phyloP scores from a whole-genome alignment of 2,888 invertebrate genomes.

The Carabus problematicus region DNA sequence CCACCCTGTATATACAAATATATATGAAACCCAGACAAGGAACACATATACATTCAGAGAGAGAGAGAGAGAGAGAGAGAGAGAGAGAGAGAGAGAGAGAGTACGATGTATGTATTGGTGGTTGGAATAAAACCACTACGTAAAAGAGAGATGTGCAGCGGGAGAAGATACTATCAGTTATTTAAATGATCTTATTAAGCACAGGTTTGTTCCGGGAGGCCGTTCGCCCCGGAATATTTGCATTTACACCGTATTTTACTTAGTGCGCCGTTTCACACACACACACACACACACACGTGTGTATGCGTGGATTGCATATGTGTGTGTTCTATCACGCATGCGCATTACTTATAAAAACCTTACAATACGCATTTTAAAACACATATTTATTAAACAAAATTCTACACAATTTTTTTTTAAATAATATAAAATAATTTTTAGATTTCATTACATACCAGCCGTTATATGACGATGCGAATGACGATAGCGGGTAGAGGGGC shows the following conservation, averaged over 20 bases:
- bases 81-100: no score
- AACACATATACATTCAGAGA: no score
- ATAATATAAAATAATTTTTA: not conserved
- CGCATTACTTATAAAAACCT: no score
- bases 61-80: no score
- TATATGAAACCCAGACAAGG: no score
- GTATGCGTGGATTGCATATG: not conserved
- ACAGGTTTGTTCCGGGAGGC: conserved; percentile 24
- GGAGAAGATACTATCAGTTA: conserved; percentile 11
- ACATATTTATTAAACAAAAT: no score
- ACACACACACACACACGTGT: conserved; percentile 8
- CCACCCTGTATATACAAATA: no score
- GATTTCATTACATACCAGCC: not conserved
- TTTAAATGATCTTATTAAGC: conserved; percentile 39
- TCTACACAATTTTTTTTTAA: not conserved
- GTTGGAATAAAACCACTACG: not conserved
- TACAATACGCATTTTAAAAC: no score
- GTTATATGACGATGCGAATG: not conserved
- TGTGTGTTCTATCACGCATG: not conserved
- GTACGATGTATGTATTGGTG: not conserved
- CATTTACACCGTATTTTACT: conserved; percentile 53
- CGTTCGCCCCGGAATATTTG: conserved; percentile 47
- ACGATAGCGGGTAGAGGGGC: no score
- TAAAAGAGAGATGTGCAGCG: conserved; percentile 2
- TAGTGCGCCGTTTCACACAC: conserved; percentile 36